A percentile compares a stretch with the other conserved stretches of the same genome.
Evolutionary conservation across 2,888 invertebrate genomes (phyloP).

Genomic region (Scaptomyza parva): DNA sequence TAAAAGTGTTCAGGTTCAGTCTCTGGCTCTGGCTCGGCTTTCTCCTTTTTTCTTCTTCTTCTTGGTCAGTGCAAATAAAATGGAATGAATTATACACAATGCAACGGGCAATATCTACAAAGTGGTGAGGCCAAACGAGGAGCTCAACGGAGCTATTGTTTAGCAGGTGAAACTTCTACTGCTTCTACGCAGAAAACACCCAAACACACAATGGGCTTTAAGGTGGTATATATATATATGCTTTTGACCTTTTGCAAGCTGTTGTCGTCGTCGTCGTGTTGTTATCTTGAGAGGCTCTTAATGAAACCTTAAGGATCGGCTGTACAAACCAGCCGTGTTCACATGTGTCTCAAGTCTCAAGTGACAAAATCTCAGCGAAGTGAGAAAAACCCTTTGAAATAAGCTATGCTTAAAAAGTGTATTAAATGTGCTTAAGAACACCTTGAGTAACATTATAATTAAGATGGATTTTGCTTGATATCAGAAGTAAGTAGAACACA

Average conservation of each 20-base stretch:
- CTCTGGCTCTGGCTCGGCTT: background rate
- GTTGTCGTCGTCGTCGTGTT: background rate
- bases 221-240: background rate
- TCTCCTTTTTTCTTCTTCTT: too few relatives aligned
- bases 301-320: conserved; percentile 12
- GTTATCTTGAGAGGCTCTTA: conserved; percentile 7
- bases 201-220: conserved; percentile 19
- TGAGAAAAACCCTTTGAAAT: background rate
- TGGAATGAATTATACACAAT: conserved; percentile 56
- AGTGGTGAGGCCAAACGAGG: conserved; percentile 40
- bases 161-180: background rate
- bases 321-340: conserved; percentile 17
- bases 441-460: too few relatives aligned
- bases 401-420: too few relatives aligned
- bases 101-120: conserved; percentile 33
- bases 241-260: conserved; percentile 6
- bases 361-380: too few relatives aligned
- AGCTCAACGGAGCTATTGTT: conserved; percentile 43
- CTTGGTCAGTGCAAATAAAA: conserved; percentile 56
- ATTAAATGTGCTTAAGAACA: too few relatives aligned
- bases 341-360: conserved; percentile 38
- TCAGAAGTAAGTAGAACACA: conserved; percentile 13
- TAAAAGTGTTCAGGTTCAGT: conserved; percentile 45
- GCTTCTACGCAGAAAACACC: conserved; percentile 30
- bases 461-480: too few relatives aligned